Conservation (phyloP, 2,888 invertebrate species). For the Apamea sordens region DNA sequence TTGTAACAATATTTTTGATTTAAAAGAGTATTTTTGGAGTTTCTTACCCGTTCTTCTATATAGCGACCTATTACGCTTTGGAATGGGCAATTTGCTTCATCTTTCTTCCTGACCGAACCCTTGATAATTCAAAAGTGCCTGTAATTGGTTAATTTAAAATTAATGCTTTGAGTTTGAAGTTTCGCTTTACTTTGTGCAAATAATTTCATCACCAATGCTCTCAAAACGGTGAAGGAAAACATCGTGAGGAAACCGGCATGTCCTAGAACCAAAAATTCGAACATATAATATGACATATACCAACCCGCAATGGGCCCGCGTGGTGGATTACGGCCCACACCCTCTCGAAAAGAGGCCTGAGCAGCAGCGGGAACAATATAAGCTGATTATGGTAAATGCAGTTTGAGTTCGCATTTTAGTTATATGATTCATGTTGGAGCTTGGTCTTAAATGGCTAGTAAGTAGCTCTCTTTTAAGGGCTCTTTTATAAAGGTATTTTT, state of each 20-base stretch:
- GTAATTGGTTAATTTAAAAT: neutral
- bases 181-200: too few species aligned
- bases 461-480: neutral
- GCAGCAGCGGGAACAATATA: too few species aligned
- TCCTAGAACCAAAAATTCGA: too few species aligned
- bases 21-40: neutral
- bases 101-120: neutral
- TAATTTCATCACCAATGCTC: too few species aligned
- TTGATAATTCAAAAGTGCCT: neutral
- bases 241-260: too few species aligned
- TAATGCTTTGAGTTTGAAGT: too few species aligned
- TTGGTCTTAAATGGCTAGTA: neutral
- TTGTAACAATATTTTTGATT: neutral
- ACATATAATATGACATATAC: too few species aligned
- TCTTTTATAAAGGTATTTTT: neutral
- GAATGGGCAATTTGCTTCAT: neutral
- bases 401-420: too few species aligned
- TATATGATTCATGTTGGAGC: neutral
- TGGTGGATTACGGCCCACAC: too few species aligned
- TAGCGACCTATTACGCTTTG: neutral
- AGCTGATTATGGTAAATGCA: neutral
- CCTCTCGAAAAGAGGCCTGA: too few species aligned
- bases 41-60: neutral
- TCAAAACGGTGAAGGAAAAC: too few species aligned
- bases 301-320: too few species aligned